Conservation (phyloP, 2,113 vertebrate species). For the Corythaeola cristata region DNA sequence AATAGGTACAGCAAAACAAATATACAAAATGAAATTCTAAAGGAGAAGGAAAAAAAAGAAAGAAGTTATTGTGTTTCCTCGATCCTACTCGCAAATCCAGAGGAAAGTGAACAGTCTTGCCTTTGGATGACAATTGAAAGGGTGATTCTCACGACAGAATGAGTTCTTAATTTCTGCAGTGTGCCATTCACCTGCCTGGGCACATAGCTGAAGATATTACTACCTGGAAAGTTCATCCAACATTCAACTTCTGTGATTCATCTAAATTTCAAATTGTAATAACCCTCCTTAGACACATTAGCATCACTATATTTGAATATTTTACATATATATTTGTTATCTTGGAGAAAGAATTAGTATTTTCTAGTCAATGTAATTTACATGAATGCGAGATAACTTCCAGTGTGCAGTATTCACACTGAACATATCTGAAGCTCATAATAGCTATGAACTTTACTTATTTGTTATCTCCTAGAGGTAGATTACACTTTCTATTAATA, state of each 20-base stretch:
- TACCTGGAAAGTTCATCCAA: not conserved
- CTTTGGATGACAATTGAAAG: not conserved
- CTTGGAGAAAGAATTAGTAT: conserved; percentile 66
- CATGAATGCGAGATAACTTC: conserved; percentile 59
- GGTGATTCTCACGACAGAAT: not conserved
- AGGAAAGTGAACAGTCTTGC: not conserved
- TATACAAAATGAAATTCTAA: not conserved
- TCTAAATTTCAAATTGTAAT: not conserved
- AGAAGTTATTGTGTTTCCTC: not conserved
- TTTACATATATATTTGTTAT: conserved; percentile 67
- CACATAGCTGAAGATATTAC: not conserved
- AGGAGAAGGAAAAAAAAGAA: not conserved
- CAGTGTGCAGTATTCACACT: conserved; percentile 34
- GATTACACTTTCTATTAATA: conserved; percentile 38
- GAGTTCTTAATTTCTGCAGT: not conserved
- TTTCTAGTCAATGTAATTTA: conserved; percentile 67
- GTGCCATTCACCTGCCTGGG: not conserved
- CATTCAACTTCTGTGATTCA: not conserved
- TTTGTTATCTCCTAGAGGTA: conserved; percentile 37
- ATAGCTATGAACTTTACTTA: conserved; percentile 58
- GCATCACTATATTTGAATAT: conserved; percentile 46
- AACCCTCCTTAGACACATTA: not conserved
- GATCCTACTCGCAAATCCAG: not conserved
- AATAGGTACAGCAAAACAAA: not conserved
- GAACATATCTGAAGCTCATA: conserved; percentile 52